These are phyloP conservation scores for Drosophila trapezifrons DNA, from an alignment of 1,140 invertebrate genomes.

Conservation along the genomic window DNA sequence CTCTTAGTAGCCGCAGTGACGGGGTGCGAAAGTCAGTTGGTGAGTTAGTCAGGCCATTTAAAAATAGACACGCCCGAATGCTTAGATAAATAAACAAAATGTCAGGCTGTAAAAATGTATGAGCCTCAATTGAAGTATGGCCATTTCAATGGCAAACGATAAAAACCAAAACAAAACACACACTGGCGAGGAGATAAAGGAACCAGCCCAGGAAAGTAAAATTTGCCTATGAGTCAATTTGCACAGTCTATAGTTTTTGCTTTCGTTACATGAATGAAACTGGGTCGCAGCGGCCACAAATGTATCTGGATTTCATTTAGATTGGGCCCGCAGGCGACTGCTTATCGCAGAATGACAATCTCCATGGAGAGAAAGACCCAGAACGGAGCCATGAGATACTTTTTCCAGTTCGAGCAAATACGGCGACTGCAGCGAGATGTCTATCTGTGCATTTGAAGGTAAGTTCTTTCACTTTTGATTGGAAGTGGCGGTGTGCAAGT, in stretches of 20 bases:
- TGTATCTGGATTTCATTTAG: slow-evolving; percentile 79
- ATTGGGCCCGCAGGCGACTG: slow-evolving; percentile 49
- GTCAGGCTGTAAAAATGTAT: slow-evolving; percentile 77
- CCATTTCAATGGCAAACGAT: slow-evolving; percentile 79
- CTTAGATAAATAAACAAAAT: slow-evolving; percentile 77
- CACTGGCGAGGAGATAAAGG: slow-evolving; percentile 14
- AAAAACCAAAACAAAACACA: slow-evolving; percentile 38
- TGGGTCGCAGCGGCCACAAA: slow-evolving; percentile 71
- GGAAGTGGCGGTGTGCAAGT: slow-evolving; percentile 34
- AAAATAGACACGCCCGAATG: slow-evolving; percentile 75
- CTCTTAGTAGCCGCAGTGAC: slow-evolving; percentile 11
- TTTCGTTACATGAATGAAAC: slow-evolving; percentile 67
- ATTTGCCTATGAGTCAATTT: slow-evolving; percentile 69
- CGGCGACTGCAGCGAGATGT: slow-evolving; percentile 56
- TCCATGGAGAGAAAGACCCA: slow-evolving; percentile 28
- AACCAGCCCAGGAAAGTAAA: slow-evolving; percentile 39
- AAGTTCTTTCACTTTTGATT: slow-evolving; percentile 78
- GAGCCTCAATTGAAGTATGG: slow-evolving; percentile 73
- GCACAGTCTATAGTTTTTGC: slow-evolving; percentile 67
- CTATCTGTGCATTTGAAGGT: slow-evolving; percentile 75
- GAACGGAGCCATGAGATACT: slow-evolving; percentile 56
- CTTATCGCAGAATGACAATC: slow-evolving; percentile 76
- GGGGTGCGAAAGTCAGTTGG: slow-evolving; percentile 71
- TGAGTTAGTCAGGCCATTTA: slow-evolving; percentile 75
- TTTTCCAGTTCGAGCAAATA: slow-evolving; percentile 64